A percentile compares a stretch with the other conserved stretches of the same genome.
phyloP scores from a whole-genome alignment of 2,888 invertebrate species.

The Idaea straminata region DNA sequence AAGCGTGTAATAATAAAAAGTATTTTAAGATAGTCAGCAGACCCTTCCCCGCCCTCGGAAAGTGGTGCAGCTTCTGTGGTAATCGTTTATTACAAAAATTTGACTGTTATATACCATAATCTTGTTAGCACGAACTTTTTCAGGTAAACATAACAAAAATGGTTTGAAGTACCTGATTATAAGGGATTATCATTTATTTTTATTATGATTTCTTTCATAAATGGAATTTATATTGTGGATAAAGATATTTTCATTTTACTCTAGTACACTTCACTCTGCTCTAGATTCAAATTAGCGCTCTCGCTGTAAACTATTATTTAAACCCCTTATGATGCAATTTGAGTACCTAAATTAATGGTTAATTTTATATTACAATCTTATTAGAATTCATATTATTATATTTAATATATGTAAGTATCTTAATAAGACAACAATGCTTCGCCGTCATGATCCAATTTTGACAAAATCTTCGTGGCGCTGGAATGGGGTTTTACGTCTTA shows the following conservation, averaged over 20 bases:
- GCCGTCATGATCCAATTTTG: too few relatives aligned
- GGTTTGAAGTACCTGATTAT: not conserved
- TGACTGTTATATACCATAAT: not conserved
- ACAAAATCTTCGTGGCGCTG: too few relatives aligned
- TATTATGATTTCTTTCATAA: not conserved
- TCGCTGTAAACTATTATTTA: too few relatives aligned
- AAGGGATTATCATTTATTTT: not conserved
- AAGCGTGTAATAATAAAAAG: not conserved
- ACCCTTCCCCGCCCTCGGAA: not conserved
- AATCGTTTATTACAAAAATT: not conserved
- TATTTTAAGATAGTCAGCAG: not conserved
- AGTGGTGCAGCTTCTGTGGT: not conserved
- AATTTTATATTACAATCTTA: too few relatives aligned
- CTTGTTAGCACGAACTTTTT: not conserved
- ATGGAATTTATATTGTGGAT: not conserved
- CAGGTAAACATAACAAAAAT: not conserved
- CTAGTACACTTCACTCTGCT: too few relatives aligned
- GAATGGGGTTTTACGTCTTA: too few relatives aligned
- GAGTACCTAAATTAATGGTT: too few relatives aligned
- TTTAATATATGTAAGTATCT: too few relatives aligned
- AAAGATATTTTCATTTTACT: not conserved
- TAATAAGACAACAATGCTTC: too few relatives aligned
- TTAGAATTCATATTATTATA: too few relatives aligned
- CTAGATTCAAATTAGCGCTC: too few relatives aligned
- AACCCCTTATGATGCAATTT: too few relatives aligned